Conservation (phyloP, 2,888 invertebrate genomes). For the Chymomyza amoena region DNA sequence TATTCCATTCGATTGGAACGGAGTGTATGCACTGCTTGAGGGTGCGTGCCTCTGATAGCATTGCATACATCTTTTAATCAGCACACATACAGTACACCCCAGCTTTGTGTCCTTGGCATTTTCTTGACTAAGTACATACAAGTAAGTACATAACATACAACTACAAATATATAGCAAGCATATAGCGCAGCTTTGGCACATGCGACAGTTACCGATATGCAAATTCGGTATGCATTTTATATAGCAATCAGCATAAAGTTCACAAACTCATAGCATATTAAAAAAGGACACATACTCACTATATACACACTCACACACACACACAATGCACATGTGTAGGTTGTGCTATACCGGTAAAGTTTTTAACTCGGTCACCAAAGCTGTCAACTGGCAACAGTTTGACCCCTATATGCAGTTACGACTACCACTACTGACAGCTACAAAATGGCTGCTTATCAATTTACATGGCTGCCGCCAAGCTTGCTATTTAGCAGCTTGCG, state of each 20-base stretch:
- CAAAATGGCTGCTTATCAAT: neutral
- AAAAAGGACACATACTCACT: neutral
- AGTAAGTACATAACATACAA: neutral
- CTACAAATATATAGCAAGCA: too few relatives aligned
- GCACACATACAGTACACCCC: neutral
- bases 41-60: neutral
- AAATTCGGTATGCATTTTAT: neutral
- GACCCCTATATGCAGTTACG: neutral
- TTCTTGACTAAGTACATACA: neutral
- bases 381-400: neutral
- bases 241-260: neutral
- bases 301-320: neutral
- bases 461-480: neutral
- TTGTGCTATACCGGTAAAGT: neutral
- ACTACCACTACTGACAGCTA: neutral
- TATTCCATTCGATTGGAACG: neutral
- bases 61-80: neutral
- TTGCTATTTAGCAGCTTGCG: too few relatives aligned
- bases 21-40: neutral
- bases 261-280: neutral
- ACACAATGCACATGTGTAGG: too few relatives aligned
- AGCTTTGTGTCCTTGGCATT: neutral
- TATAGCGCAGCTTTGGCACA: neutral
- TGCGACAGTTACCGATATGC: neutral
- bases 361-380: neutral